These are phyloP conservation scores for Echeneis naucrates DNA, from an alignment of 2,797 vertebrate species.

Conservation along the genomic window DNA sequence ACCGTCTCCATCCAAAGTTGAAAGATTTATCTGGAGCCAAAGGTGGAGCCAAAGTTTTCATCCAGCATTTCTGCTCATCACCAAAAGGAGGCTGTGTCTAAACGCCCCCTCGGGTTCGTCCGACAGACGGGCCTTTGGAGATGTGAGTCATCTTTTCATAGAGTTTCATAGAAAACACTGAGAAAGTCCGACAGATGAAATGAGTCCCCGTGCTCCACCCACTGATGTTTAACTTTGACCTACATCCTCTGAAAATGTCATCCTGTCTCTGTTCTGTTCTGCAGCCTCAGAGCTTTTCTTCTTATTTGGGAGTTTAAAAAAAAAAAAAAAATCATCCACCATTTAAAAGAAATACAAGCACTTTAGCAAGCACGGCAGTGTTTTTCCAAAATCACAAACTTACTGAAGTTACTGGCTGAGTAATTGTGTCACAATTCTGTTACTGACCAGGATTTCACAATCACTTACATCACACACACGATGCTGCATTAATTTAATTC, in stretches of 20 bases:
- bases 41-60: neutral
- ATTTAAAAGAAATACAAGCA: constrained; percentile 36
- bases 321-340: too few species aligned
- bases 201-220: neutral
- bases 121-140: neutral
- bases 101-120: neutral
- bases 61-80: neutral
- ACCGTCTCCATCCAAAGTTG: neutral
- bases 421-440: constrained; percentile 14
- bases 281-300: neutral
- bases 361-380: constrained; percentile 37
- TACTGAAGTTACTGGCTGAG: constrained; percentile 9
- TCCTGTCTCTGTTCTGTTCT: neutral
- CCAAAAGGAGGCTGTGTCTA: neutral
- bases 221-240: constrained; percentile 3
- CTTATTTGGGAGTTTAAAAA: neutral
- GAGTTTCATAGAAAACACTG: too few species aligned
- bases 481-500: neutral
- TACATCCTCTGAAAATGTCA: neutral
- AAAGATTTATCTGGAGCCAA: neutral
- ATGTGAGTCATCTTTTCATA: too few species aligned
- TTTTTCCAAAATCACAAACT: constrained; percentile 33
- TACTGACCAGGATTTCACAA: constrained; percentile 40
- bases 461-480: neutral
- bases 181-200: too few species aligned